Conservation (phyloP, 2,888 invertebrate species). For the Marronus borbonicus region DNA sequence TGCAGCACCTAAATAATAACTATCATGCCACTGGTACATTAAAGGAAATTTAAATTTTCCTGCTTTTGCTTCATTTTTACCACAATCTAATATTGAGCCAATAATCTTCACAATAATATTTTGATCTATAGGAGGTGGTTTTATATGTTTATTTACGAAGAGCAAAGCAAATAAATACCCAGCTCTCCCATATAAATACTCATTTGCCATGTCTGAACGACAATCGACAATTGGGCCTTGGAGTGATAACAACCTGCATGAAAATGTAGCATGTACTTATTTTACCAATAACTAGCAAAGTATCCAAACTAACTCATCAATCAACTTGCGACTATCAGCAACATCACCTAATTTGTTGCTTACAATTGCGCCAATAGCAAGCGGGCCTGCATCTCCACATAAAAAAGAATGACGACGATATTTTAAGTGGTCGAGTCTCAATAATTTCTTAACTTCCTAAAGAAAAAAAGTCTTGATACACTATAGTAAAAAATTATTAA, state of each 20-base stretch:
- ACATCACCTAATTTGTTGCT: conserved; percentile 73
- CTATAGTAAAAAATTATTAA: not conserved
- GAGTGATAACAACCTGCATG: conserved; percentile 73
- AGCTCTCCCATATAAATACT: conserved; percentile 87
- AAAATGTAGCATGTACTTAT: conserved; percentile 32
- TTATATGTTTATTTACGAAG: conserved; percentile 80
- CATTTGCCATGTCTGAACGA: conserved; percentile 78
- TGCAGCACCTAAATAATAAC: conserved; percentile 90
- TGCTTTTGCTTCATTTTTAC: conserved; percentile 74
- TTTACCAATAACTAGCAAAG: not conserved
- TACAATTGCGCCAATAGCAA: conserved; percentile 76
- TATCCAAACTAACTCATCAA: conserved; percentile 71
- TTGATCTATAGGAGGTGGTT: conserved; percentile 75
- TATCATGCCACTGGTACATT: conserved; percentile 91
- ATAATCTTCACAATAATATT: conserved; percentile 77
- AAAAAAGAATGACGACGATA: conserved; percentile 76
- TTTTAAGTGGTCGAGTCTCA: conserved; percentile 70
- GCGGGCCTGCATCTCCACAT: conserved; percentile 79
- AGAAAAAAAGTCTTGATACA: conserved; percentile 35
- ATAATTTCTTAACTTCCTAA: conserved; percentile 70
- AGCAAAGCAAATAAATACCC: conserved; percentile 87
- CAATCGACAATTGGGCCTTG: conserved; percentile 73
- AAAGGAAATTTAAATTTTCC: conserved; percentile 77
- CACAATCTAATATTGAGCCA: conserved; percentile 75
- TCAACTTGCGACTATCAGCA: conserved; percentile 72